Evolutionary conservation across 2,888 invertebrate species (phyloP).

Genomic region (Macrosiphum euphorbiae): DNA sequence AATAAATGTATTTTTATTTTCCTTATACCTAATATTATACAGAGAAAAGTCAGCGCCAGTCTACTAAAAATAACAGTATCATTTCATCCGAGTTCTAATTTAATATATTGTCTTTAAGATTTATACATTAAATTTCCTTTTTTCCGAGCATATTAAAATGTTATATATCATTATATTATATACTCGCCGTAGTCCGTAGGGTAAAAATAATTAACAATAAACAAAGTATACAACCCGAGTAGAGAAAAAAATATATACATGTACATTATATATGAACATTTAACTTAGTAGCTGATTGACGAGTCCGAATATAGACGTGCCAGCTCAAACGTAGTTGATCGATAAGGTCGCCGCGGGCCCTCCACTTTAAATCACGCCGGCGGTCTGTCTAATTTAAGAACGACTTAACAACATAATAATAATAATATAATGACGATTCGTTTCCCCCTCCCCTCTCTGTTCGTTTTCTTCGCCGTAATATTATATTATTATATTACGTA

Average conservation of each 20-base stretch:
- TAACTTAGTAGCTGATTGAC: conserved; percentile 54
- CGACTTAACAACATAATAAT: neutral
- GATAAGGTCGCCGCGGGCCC: conserved; percentile 55
- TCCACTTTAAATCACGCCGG: conserved; percentile 27
- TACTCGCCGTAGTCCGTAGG: neutral
- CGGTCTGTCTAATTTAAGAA: conserved; percentile 59
- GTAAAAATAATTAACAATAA: conserved; percentile 35
- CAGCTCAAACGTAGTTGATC: conserved; percentile 50
- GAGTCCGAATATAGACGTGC: conserved; percentile 59
- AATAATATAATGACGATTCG: neutral
- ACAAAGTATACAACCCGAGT: neutral
- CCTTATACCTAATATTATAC: neutral
- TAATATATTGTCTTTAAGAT: neutral
- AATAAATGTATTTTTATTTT: neutral
- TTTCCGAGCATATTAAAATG: neutral
- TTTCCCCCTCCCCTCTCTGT: neutral
- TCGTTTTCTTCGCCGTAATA: neutral
- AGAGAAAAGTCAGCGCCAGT: neutral
- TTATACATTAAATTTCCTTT: neutral
- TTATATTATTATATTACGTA: no score
- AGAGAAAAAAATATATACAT: neutral
- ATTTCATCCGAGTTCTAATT: neutral
- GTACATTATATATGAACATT: neutral
- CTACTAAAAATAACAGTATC: conserved; percentile 8
- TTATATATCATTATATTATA: neutral